A percentile compares a stretch with the other conserved stretches of the same genome.
Evolutionary conservation across 1,140 invertebrate species (phyloP).

Genomic region (Philopotamus ludificatus): DNA sequence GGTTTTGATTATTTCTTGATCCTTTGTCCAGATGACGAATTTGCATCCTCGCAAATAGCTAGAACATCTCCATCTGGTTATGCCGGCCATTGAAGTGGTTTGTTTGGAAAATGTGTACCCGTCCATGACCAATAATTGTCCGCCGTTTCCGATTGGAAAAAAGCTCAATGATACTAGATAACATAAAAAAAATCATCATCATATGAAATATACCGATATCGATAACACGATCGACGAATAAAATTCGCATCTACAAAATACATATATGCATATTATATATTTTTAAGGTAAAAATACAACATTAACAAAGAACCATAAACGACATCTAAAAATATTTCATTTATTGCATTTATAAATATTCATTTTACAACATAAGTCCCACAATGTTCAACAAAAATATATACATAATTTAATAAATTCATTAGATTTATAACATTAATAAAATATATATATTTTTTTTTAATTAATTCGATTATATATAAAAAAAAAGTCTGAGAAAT

Average conservation of each 20-base stretch:
- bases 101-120: constrained; percentile 1
- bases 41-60: background rate
- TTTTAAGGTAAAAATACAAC: background rate
- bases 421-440: no score
- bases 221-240: constrained; percentile 4
- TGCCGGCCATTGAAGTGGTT: background rate
- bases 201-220: no score
- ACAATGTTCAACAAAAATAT: no score
- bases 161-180: no score
- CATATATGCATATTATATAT: constrained; percentile 5
- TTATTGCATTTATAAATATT: no score
- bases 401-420: no score
- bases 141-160: background rate
- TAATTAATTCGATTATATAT: no score
- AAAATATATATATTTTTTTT: no score
- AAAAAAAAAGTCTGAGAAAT: no score
- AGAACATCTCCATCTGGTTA: constrained; percentile 13
- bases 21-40: background rate
- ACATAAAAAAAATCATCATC: no score
- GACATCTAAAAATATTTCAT: no score
- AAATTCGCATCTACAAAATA: constrained; percentile 17
- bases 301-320: background rate
- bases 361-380: no score
- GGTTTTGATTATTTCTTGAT: background rate
- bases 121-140: background rate